Percentiles rank a stretch among this genome's conserved stretches.
phyloP scores from a whole-genome alignment of 2,113 vertebrate species.

The Ageneiosus marmoratus region DNA sequence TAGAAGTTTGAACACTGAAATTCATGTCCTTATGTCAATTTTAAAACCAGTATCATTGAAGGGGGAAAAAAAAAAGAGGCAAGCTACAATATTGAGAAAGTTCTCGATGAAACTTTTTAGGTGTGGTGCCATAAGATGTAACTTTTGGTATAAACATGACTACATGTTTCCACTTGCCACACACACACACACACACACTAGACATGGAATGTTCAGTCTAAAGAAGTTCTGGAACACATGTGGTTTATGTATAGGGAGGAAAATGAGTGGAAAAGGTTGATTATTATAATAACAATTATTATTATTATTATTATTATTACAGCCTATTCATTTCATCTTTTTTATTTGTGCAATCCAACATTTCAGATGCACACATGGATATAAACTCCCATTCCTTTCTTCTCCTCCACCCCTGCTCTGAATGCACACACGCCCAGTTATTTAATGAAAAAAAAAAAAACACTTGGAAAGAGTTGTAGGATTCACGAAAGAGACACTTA shows the following conservation, averaged over 20 bases:
- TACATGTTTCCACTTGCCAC: conserved; percentile 45
- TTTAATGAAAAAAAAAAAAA: conserved; percentile 56
- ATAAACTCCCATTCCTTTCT: conserved; percentile 23
- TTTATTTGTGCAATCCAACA: not conserved
- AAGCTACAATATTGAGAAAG: not conserved
- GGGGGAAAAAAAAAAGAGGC: not conserved
- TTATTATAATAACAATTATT: not conserved
- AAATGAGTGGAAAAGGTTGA: not conserved
- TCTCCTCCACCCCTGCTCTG: conserved; percentile 49
- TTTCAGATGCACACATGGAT: not conserved
- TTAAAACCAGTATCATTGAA: too few relatives aligned
- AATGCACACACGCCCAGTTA: conserved; percentile 74
- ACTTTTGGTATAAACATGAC: conserved; percentile 11
- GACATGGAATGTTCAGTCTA: not conserved
- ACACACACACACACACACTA: not conserved
- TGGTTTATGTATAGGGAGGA: not conserved
- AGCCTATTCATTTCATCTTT: not conserved
- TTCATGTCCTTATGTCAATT: too few relatives aligned
- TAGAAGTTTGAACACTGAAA: too few relatives aligned
- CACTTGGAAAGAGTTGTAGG: conserved; percentile 62
- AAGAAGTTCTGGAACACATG: too few relatives aligned
- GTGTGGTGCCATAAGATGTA: conserved; percentile 31
- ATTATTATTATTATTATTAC: not conserved
- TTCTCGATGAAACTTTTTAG: conserved; percentile 29
- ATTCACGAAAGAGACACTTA: conserved; percentile 69